Percentiles rank a stretch among this genome's conserved stretches.
Conservation (phyloP, 2,113 vertebrate species). For the Otolemur garnettii region DNA sequence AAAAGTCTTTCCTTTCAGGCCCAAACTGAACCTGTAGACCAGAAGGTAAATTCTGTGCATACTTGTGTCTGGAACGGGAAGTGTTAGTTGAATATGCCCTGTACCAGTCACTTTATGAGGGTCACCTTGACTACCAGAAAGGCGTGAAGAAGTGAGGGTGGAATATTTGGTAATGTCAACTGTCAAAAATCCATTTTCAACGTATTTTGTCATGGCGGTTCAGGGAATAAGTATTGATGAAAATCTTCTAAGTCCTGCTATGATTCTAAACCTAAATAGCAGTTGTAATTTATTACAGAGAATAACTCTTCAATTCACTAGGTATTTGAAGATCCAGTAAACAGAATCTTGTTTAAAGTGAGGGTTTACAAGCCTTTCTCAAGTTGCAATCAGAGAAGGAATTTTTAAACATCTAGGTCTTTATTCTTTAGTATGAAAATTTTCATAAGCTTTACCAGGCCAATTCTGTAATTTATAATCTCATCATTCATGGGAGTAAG, state of each 20-base stretch:
- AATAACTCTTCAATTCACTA: neutral
- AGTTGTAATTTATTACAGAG: constrained; percentile 25
- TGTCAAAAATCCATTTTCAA: neutral
- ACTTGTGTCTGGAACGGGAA: neutral
- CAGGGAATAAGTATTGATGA: constrained; percentile 7
- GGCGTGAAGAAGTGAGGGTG: neutral
- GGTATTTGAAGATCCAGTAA: neutral
- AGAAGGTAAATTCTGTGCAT: neutral
- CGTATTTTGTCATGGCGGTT: neutral
- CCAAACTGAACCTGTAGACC: neutral
- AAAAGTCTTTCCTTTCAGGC: neutral
- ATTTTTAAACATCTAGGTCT: constrained; percentile 1
- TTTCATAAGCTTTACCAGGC: constrained; percentile 49
- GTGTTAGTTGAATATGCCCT: neutral
- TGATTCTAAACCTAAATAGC: neutral
- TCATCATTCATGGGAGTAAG: constrained; percentile 64
- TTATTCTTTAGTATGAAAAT: constrained; percentile 62
- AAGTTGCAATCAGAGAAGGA: constrained; percentile 46
- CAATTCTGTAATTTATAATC: constrained; percentile 68
- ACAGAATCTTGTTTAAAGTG: constrained; percentile 25
- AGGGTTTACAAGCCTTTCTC: constrained; percentile 54
- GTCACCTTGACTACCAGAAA: neutral
- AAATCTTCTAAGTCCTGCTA: neutral
- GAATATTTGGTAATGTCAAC: neutral
- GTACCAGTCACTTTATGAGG: neutral